Conservation (phyloP, 2,797 vertebrate genomes). For the Phataginus tetradactyla region DNA sequence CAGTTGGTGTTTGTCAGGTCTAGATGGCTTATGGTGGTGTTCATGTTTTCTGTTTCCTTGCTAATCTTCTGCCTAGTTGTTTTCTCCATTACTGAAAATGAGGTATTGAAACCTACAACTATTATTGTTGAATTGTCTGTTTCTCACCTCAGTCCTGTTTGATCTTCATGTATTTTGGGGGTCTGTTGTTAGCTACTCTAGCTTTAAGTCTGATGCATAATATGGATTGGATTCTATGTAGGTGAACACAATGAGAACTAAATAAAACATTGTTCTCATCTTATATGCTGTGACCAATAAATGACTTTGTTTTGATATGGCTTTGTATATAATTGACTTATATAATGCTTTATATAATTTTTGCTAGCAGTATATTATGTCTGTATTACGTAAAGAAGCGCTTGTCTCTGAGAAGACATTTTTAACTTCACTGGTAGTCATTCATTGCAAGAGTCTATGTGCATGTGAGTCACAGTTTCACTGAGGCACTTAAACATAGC, state of each 20-base stretch:
- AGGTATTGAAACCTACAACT: background rate
- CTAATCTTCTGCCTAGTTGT: background rate
- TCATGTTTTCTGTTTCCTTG: background rate
- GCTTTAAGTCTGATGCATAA: constrained; percentile 33
- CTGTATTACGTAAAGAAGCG: constrained; percentile 8
- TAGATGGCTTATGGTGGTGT: background rate
- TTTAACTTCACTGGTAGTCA: background rate
- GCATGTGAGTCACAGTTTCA: background rate
- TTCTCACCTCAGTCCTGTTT: constrained; percentile 24
- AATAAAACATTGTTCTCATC: background rate
- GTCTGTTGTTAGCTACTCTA: background rate
- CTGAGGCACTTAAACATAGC: constrained; percentile 3
- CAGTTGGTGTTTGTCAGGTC: background rate
- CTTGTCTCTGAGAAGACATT: constrained; percentile 7
- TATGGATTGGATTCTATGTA: background rate
- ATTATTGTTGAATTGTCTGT: background rate
- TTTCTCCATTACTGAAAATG: constrained; percentile 16
- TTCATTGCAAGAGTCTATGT: background rate
- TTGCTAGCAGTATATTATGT: constrained; percentile 10
- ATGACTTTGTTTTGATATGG: constrained; percentile 23
- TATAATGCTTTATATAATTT: constrained; percentile 2
- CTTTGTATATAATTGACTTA: background rate
- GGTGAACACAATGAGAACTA: background rate
- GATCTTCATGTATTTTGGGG: background rate
- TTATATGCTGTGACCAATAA: background rate